A percentile compares a stretch with the other conserved stretches of the same genome.
Evolutionary conservation across 2,888 invertebrate species (phyloP).

Genomic region (Ormyrus thymus): DNA sequence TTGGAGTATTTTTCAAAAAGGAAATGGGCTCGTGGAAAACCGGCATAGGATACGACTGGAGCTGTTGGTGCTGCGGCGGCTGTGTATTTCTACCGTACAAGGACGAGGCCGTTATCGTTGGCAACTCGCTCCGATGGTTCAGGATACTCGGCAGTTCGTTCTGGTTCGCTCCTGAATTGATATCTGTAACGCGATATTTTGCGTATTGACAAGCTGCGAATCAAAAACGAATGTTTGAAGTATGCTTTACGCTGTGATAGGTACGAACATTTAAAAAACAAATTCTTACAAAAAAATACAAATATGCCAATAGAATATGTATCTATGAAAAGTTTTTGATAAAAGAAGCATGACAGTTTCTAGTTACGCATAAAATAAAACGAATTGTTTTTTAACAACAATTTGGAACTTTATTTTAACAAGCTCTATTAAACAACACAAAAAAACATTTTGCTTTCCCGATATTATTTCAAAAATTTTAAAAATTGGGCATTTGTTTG

Average conservation of each 20-base stretch:
- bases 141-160: constrained; percentile 62
- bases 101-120: constrained; percentile 53
- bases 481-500: too few species aligned
- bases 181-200: constrained; percentile 31
- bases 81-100: constrained; percentile 36
- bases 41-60: constrained; percentile 56
- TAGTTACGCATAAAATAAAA: too few species aligned
- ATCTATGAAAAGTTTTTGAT: too few species aligned
- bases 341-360: too few species aligned
- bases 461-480: too few species aligned
- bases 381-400: too few species aligned
- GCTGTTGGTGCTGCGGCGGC: constrained; percentile 14
- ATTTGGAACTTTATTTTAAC: too few species aligned
- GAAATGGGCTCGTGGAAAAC: constrained; percentile 63
- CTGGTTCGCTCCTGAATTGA: constrained; percentile 25
- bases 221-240: constrained; percentile 4
- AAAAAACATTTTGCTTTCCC: too few species aligned
- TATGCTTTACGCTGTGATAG: background rate
- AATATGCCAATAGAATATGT: too few species aligned
- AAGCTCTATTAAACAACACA: too few species aligned
- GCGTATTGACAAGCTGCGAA: background rate
- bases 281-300: background rate
- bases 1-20: constrained; percentile 62
- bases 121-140: constrained; percentile 62
- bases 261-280: background rate